A percentile compares a stretch with the other conserved stretches of the same genome.
Evolutionary conservation across 2,888 invertebrate genomes (phyloP).

Genomic region (Lysandra coridon): DNA sequence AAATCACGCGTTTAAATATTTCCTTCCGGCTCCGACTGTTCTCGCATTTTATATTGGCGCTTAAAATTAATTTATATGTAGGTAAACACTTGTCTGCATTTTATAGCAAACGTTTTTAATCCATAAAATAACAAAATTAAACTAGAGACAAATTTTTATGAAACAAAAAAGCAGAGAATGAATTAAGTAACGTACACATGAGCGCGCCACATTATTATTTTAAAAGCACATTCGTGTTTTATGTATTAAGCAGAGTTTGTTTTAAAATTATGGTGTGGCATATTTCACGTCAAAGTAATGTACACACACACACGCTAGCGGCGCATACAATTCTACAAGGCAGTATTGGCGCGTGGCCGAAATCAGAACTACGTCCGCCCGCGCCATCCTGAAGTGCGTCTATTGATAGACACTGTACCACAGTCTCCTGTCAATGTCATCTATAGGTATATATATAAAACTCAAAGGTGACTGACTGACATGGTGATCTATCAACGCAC

Average conservation of each 20-base stretch:
- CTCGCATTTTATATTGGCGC: neutral
- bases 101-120: neutral
- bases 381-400: too few relatives aligned
- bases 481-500: too few relatives aligned
- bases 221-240: slow-evolving; percentile 28
- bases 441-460: too few relatives aligned
- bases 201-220: slow-evolving; percentile 32
- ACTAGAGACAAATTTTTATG: neutral
- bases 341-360: neutral
- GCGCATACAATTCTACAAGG: neutral
- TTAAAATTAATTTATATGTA: neutral
- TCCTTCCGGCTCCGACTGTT: neutral
- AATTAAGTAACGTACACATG: slow-evolving; percentile 28
- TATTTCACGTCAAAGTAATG: neutral
- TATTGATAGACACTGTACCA: too few relatives aligned
- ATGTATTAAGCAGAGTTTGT: slow-evolving; percentile 3
- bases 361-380: too few relatives aligned
- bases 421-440: too few relatives aligned
- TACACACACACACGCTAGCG: neutral
- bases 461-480: too few relatives aligned
- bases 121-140: neutral
- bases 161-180: neutral
- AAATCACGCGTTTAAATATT: neutral
- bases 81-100: neutral
- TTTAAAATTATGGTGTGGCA: slow-evolving; percentile 12